These are phyloP conservation scores for Lasioglossum zephyrum DNA, from an alignment of 2,888 invertebrate species.

Conservation along the genomic window DNA sequence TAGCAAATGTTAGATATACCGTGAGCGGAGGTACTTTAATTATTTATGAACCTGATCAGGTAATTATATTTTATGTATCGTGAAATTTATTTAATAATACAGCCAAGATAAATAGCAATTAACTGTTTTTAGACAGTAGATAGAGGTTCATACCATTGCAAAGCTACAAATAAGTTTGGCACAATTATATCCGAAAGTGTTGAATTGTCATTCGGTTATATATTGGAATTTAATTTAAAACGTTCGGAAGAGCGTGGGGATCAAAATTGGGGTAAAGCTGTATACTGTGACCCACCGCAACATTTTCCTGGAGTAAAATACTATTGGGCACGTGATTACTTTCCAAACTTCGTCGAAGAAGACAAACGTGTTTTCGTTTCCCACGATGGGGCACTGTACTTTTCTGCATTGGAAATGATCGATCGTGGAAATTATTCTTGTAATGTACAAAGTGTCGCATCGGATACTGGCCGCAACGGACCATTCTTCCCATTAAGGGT, in stretches of 20 bases:
- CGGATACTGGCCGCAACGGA: slow-evolving; percentile 94
- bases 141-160: slow-evolving; percentile 95
- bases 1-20: slow-evolving; percentile 91
- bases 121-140: slow-evolving; percentile 87
- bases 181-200: slow-evolving; percentile 95
- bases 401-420: slow-evolving; percentile 95
- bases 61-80: slow-evolving; percentile 61
- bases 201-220: slow-evolving; percentile 93
- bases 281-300: slow-evolving; percentile 96
- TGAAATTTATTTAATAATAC: not conserved
- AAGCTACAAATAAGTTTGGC: slow-evolving; percentile 95
- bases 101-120: slow-evolving; percentile 1
- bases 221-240: slow-evolving; percentile 95
- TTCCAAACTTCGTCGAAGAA: slow-evolving; percentile 97
- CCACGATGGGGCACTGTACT: slow-evolving; percentile 96
- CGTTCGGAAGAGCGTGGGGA: slow-evolving; percentile 93
- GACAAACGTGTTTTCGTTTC: slow-evolving; percentile 97
- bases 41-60: slow-evolving; percentile 92
- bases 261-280: slow-evolving; percentile 97
- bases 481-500: slow-evolving; percentile 94
- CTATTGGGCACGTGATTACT: slow-evolving; percentile 95
- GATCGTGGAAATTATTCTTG: slow-evolving; percentile 96
- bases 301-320: slow-evolving; percentile 95
- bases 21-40: slow-evolving; percentile 96
- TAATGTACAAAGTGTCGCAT: slow-evolving; percentile 94